Evolutionary conservation across 2,888 invertebrate genomes (phyloP), one percentile per base, ranked within the genome.

Genomic region (Mystacides longicornis): DNA sequence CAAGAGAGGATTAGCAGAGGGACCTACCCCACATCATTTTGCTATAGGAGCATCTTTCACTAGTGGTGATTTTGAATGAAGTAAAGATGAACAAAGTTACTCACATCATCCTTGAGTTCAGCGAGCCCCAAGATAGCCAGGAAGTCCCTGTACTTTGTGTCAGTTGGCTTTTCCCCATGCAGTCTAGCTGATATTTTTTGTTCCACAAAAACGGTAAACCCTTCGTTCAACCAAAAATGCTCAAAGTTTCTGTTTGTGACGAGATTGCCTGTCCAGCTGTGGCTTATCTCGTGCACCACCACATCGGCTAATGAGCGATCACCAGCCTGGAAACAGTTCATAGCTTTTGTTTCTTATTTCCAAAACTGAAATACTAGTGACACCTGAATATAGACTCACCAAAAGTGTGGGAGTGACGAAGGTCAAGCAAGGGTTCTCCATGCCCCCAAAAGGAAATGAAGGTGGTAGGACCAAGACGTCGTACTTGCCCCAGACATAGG

Each of bases 71-170:
- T n/a, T n/a, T n/a, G n/a, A n/a, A n/a, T n/a, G n/a, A n/a, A n/a
- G n/a, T n/a, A n/a, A n/a, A n/a, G n/a, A n/a, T n/a, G n/a, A n/a
- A n/a, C n/a, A n/a, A n/a, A n/a, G 27, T 52, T 7, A 18, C 45
- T 76, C 68, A 94, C 92, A 57, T 84, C 80, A 68, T 93, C 87
- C 60, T 76, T 78, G 31, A 94, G 74, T 62, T 85, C 85, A 49
- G 86, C 86, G 64, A 91, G 77, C 11, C 93, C 93, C 49, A 85
- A 80, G 55, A 87, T 74, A 51, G 90, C 89, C 59, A 83, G 79
- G 67, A 96, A 93, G 27, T 27, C 5, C 27, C 27, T 27, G 27
- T 27, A 7, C 5, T 27, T 27, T 11, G 11, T 27, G 11, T 27
- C 11, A 27, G 11, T 11, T 7, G 7, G 7, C 5, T 27, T 11